These are phyloP conservation scores for Hyperoplus immaculatus DNA, from an alignment of 2,797 vertebrate genomes.

Conservation along the genomic window DNA sequence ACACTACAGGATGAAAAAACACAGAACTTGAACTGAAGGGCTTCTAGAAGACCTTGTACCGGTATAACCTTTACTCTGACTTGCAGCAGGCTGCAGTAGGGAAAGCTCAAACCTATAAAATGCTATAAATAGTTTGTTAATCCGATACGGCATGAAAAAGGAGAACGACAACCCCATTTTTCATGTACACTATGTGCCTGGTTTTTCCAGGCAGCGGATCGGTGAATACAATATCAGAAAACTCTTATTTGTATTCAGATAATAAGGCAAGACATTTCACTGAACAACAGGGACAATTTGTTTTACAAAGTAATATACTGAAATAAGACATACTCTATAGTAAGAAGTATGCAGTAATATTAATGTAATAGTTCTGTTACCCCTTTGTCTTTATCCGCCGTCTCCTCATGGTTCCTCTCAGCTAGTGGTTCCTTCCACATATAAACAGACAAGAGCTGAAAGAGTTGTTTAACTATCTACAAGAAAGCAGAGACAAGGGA, in stretches of 20 bases:
- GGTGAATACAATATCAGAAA: background rate
- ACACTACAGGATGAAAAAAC: too few relatives aligned
- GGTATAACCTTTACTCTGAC: background rate
- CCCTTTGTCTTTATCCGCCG: constrained; percentile 67
- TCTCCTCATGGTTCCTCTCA: constrained; percentile 71
- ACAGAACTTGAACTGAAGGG: background rate
- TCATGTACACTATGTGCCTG: background rate
- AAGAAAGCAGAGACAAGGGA: constrained; percentile 26
- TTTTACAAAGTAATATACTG: background rate
- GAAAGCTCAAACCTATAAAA: background rate
- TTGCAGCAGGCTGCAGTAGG: background rate
- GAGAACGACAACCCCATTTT: background rate
- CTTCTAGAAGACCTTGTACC: background rate
- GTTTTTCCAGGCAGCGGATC: background rate
- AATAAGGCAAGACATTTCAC: background rate
- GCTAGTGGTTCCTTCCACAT: constrained; percentile 88
- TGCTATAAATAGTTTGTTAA: background rate
- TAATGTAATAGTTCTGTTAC: constrained; percentile 58
- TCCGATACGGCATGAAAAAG: background rate
- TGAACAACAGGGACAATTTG: background rate
- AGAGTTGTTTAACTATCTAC: constrained; percentile 87
- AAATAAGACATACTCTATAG: background rate
- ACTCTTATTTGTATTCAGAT: background rate
- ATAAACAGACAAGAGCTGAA: constrained; percentile 84
- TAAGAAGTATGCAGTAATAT: background rate